Evolutionary conservation across 2,797 vertebrate genomes (phyloP), one percentile per base, ranked within the genome.

Genomic region (Streptopelia turtur): DNA sequence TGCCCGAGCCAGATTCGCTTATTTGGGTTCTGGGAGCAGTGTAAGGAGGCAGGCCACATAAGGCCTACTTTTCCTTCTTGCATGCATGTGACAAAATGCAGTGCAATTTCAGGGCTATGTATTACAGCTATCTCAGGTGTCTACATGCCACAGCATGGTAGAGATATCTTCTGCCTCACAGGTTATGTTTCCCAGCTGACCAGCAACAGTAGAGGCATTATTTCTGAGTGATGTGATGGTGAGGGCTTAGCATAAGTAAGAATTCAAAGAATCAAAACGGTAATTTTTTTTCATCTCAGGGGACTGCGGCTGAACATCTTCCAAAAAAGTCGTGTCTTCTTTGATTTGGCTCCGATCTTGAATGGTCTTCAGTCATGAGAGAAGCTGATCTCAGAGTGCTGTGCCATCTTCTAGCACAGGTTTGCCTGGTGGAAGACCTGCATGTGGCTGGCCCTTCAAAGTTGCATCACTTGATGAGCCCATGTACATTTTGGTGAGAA

Each of bases 391-490:
- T 43, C 1, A 0, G 83, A 88, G 49, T 22, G 5, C 25, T 70
- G 16, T 60, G 35, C 35, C 30, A 24, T 24, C 53, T 35, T 64
- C 17, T 75, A 78, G 13, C 27, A 23, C 0, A 0, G 8, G 11
- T 66, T 75, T 88, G 23, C 55, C 13, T 74, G 72, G 24, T 3
- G 11, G 84, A 91, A 60, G 60, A 60, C 8, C 3, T 64, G 12
- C 5, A 31, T 7, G 13, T 53, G 22, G 15, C 16, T 81, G 49
- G 20, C 31, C 21, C 60, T 83, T 71, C 3, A 1, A 64, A 25
- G 11, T 16, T 33, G 3, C 18, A 6, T 16, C 25, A 12, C 45
- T 64, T 83, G 27, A 33, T 6, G 1, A 71, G 21, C 18, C 37
- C 25, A 30, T 9, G 13, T 45, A 83, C 4, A 24, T 47, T 78